Evolutionary conservation across 2,888 invertebrate species (phyloP), one percentile per base, ranked within the genome.

Genomic region (Drosophila demipolita): DNA sequence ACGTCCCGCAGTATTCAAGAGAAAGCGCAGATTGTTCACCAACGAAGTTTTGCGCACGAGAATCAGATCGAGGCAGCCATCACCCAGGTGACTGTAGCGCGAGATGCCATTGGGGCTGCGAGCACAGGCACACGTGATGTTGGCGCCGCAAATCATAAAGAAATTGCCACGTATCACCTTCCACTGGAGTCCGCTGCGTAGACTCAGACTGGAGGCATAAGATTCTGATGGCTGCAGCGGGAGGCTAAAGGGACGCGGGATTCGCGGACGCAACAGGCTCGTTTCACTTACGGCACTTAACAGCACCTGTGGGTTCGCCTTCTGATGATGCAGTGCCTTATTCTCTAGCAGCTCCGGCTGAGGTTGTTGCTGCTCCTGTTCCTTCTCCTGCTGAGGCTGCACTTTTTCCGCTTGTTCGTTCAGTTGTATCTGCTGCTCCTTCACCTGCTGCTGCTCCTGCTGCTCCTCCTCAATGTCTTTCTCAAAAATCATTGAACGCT

Each of bases 41-140:
- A 97, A 91, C 26, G 96, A 95, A 26, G 97, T 96, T 88, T 96
- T 95, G 52, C 95, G 94, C 42, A 97, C 95, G 48, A 97, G 92
- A 75, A 97, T 95, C 77, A 97, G 94, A 93, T 97, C 96, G 69
- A 96, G 94, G 90, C 95, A 96, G 35, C 97, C 97, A 92, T 97
- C 96, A 0, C 97, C 97, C 45, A 97, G 93, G 92, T 97, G 97
- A 91, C 96, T 95, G 84, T 95, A 95, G 1, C 96, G 96, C 52
- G 97, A 96, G 82, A 97, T 95, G 53, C 97, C 97, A 88, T 95
- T 95, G 1, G 96, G 96, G 85, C 95, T 95, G 75, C 96, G 94
- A 23, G 94, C 94, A 91, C 97, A 97, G 33, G 96, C 95, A 91
- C 97, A 97, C 48, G 96, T 96, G 54, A 97, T 95, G 87, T 96